These are phyloP conservation scores for Anguilla rostrata DNA, from an alignment of 2,113 vertebrate genomes.

Conservation along the genomic window DNA sequence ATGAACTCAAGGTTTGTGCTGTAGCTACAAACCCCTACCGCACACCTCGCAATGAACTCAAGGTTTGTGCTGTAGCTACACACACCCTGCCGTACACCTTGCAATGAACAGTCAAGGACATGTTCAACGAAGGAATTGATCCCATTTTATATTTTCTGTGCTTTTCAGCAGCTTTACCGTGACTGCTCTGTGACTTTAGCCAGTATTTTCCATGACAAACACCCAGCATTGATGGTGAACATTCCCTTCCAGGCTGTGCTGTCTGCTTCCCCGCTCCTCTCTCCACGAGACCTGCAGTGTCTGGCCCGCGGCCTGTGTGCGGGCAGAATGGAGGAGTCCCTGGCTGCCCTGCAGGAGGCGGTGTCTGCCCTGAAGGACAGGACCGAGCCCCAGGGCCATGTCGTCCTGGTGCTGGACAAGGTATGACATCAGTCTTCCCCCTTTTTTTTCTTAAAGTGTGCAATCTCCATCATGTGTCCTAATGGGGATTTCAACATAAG, in stretches of 20 bases:
- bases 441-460: too few species aligned
- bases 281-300: constrained; percentile 58
- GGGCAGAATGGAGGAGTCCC: constrained; percentile 50
- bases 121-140: too few species aligned
- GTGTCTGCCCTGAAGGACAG: constrained; percentile 49
- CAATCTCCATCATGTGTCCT: background rate
- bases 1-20: background rate
- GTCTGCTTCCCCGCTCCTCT: constrained; percentile 65
- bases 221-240: too few species aligned
- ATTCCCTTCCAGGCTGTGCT: constrained; percentile 67
- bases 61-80: background rate
- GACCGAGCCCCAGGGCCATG: constrained; percentile 53
- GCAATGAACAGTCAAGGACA: too few species aligned
- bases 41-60: too few species aligned
- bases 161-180: too few species aligned
- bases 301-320: constrained; percentile 68
- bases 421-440: constrained; percentile 52
- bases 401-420: constrained; percentile 86
- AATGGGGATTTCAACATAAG: background rate
- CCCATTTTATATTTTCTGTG: too few species aligned
- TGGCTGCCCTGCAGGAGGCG: constrained; percentile 63
- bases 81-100: too few species aligned
- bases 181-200: too few species aligned
- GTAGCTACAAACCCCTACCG: too few species aligned
- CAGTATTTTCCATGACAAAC: too few species aligned